phyloP scores from a whole-genome alignment of 2,888 invertebrate species.

The Cantharis rustica region DNA sequence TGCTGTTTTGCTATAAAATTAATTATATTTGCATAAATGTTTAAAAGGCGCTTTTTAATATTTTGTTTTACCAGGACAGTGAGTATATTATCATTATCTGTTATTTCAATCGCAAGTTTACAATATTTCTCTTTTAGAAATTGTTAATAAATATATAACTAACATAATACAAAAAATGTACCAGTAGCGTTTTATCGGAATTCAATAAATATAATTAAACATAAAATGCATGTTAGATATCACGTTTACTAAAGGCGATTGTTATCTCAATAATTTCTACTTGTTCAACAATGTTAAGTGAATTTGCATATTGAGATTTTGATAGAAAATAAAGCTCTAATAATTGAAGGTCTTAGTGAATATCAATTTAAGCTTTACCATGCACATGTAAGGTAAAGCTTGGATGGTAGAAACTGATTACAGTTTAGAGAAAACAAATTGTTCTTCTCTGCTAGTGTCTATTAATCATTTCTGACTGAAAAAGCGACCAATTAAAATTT shows the following conservation, averaged over 20 bases:
- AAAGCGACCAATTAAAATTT: slow-evolving; percentile 9
- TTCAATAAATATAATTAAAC: neutral
- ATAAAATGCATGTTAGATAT: slow-evolving; percentile 14
- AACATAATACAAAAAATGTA: too few relatives aligned
- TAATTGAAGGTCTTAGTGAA: slow-evolving; percentile 28
- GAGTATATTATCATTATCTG: neutral
- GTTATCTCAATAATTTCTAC: slow-evolving; percentile 17
- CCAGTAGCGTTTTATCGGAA: neutral
- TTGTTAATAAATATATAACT: neutral
- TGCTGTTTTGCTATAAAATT: neutral
- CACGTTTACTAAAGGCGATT: slow-evolving; percentile 13
- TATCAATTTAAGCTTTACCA: slow-evolving; percentile 11
- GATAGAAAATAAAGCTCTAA: slow-evolving; percentile 29
- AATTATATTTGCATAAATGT: neutral
- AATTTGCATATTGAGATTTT: slow-evolving; percentile 33
- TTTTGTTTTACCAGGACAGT: neutral
- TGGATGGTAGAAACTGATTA: slow-evolving; percentile 18
- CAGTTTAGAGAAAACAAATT: slow-evolving; percentile 5
- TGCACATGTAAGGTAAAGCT: slow-evolving; percentile 2
- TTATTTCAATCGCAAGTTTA: neutral
- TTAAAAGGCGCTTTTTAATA: neutral
- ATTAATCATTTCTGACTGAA: slow-evolving; percentile 8
- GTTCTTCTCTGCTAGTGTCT: neutral
- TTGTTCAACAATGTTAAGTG: slow-evolving; percentile 21
- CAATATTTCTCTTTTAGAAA: neutral